Evolutionary conservation across 2,888 invertebrate genomes (phyloP).

Genomic region (Trissolcus brochymenae): DNA sequence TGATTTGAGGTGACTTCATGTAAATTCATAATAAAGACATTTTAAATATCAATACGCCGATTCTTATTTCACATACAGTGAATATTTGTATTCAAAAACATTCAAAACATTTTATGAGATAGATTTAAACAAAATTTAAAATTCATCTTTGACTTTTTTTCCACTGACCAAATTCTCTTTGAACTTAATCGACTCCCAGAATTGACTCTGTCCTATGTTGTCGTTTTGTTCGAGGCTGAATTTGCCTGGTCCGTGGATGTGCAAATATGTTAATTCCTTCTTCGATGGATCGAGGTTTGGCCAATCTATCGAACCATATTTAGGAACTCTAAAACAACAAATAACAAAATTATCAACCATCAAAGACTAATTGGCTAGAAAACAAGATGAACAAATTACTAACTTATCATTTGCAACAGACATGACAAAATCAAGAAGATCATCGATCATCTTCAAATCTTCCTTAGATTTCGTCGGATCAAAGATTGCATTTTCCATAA

Average conservation of each 20-base stretch:
- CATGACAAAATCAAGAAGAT: slow-evolving; percentile 79
- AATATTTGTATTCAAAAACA: not conserved
- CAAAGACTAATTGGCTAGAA: too few relatives aligned
- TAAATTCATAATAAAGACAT: slow-evolving; percentile 52
- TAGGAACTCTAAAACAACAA: slow-evolving; percentile 44
- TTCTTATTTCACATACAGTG: not conserved
- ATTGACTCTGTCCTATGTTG: slow-evolving; percentile 79
- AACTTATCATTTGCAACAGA: slow-evolving; percentile 81
- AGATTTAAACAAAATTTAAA: slow-evolving; percentile 1
- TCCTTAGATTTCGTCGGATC: slow-evolving; percentile 73
- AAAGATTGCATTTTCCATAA: slow-evolving; percentile 75
- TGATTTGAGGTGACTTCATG: slow-evolving; percentile 49
- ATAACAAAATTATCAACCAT: not conserved
- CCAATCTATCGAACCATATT: slow-evolving; percentile 77
- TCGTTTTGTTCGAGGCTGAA: slow-evolving; percentile 72
- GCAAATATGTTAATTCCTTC: slow-evolving; percentile 77
- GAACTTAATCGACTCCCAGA: slow-evolving; percentile 81
- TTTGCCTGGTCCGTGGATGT: slow-evolving; percentile 78
- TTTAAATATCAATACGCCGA: slow-evolving; percentile 28
- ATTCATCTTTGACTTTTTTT: slow-evolving; percentile 20
- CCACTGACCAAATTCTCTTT: slow-evolving; percentile 77
- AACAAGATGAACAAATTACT: slow-evolving; percentile 51
- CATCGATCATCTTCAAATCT: slow-evolving; percentile 78
- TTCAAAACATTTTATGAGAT: not conserved
- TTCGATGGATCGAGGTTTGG: slow-evolving; percentile 76